phyloP scores from a whole-genome alignment of 2,113 vertebrate species.

The human (Homo sapiens) region DNA sequence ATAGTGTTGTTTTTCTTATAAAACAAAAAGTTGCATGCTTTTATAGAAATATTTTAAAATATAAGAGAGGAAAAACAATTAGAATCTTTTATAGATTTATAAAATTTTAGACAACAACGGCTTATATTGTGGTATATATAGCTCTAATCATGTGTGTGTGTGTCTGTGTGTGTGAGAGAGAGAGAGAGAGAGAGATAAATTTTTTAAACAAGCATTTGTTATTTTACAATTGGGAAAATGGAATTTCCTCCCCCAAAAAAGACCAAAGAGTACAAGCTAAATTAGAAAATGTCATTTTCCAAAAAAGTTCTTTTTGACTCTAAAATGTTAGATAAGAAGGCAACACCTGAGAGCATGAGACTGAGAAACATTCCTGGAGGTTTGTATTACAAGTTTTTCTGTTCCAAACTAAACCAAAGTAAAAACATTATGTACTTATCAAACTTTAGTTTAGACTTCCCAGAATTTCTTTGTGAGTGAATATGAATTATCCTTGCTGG shows the following conservation, averaged over 20 bases:
- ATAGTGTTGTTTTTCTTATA: background rate
- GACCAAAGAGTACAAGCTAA: background rate
- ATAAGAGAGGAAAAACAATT: background rate
- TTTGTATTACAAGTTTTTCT: constrained; percentile 9
- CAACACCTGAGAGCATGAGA: background rate
- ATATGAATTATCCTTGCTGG: background rate
- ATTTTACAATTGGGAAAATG: constrained; percentile 19
- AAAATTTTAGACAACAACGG: background rate
- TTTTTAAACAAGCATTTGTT: background rate
- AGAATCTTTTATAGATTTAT: background rate
- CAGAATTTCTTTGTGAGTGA: background rate
- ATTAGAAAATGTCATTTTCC: constrained; percentile 27
- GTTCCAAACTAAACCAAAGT: constrained; percentile 5
- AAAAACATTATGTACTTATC: background rate
- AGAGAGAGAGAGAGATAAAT: background rate
- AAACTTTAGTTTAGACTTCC: background rate
- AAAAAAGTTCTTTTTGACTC: background rate
- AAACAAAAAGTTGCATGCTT: background rate
- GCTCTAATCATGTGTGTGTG: background rate
- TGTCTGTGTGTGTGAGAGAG: background rate
- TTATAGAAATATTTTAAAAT: background rate
- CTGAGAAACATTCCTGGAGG: background rate
- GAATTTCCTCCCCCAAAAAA: background rate
- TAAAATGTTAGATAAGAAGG: background rate
- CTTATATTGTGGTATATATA: background rate